Conservation (phyloP, 2,888 invertebrate species). For the Caradrina clavipalpis region DNA sequence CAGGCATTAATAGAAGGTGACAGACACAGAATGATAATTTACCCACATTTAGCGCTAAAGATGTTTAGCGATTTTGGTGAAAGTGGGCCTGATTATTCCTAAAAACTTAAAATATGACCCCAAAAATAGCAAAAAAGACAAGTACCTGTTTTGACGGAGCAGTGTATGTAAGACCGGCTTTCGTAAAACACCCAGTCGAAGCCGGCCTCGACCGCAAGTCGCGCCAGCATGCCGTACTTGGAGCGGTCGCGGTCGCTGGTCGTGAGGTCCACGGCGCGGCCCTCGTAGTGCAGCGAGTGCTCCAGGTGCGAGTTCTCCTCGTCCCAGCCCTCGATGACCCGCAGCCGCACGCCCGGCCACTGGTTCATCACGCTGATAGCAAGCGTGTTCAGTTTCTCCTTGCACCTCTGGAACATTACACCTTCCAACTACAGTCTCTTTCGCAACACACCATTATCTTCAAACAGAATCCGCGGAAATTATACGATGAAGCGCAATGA, state of each 20-base stretch:
- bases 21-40: too few relatives aligned
- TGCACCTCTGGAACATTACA: conserved; percentile 95
- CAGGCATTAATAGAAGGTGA: too few relatives aligned
- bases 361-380: conserved; percentile 99
- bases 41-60: too few relatives aligned
- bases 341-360: conserved; percentile 98
- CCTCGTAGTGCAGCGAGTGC: conserved; percentile 98
- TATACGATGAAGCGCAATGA: not conserved
- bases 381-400: conserved; percentile 98
- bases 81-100: too few relatives aligned
- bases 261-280: conserved; percentile 98
- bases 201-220: conserved; percentile 98
- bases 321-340: conserved; percentile 99
- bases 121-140: not conserved
- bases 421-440: conserved; percentile 25
- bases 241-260: conserved; percentile 98
- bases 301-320: conserved; percentile 95
- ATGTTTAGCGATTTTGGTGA: too few relatives aligned
- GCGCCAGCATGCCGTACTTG: conserved; percentile 98
- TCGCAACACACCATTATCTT: not conserved
- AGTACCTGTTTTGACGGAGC: conserved; percentile 98
- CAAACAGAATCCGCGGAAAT: conserved; percentile 11
- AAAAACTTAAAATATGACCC: too few relatives aligned
- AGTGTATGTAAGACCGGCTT: conserved; percentile 98
- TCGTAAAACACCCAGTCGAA: conserved; percentile 99